Base-by-base conservation (phyloP, 2,888 invertebrate species). In the Adineta ricciae region DNA sequence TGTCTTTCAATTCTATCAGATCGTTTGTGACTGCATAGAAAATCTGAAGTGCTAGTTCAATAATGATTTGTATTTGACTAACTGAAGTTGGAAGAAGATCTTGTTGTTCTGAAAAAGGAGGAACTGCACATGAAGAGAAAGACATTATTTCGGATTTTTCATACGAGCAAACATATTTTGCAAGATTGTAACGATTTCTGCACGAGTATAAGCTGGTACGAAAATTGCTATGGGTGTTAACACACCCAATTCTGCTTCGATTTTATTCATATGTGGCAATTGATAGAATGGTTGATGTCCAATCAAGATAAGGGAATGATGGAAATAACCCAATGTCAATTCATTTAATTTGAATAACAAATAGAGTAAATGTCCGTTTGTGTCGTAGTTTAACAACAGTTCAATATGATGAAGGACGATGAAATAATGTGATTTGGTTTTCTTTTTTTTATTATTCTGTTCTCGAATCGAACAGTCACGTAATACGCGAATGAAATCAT, bases 331-430 rank as follows among this genome's bases (percentile, higher is more conserved):
- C 16, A 78, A 78, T 78, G 78, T 78, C n/a, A 78, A 78, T 41
- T 78, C 78, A 24, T 78, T 41, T 41, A 78, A 41, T 78, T 78
- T 78, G n/a, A 78, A 78, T 78, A 78, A 24, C n/a, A 78, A 21
- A 78, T 78, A 78, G 11, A 78, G n/a, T 78, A 78, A 41, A 41
- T 38, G 24, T 78, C 41, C 38, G 1, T 11, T 41, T 41, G 78
- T 78, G 41, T 78, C 78, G 41, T 78, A 78, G 3, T 78, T 38
- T 38, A 72, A 72, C 19, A 72, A 36, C 36, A 72, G 36, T 72
- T 72, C 72, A 72, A 72, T 72, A 72, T 72, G 64, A 64, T 64
- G 64, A 64, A 64, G 64, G 8, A 64, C 64, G 27, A 64, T 27
- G 27, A 64, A 64, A 64, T 64, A 64, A 64, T 64, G 14, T 64